Conservation (phyloP, 1,140 invertebrate genomes). For the Zeugodacus cucurbitae region DNA sequence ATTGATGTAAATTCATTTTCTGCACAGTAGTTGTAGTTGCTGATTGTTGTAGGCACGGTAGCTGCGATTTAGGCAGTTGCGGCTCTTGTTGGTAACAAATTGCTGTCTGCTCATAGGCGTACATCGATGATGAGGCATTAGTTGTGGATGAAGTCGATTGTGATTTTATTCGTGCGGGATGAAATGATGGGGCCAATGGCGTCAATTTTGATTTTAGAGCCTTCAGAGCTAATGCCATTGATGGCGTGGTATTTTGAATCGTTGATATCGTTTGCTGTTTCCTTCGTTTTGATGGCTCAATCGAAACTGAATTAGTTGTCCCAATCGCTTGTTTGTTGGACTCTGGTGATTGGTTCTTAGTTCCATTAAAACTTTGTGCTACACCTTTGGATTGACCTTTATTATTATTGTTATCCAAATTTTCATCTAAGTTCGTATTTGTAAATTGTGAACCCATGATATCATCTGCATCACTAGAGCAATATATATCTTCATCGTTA, state of each 20-base stretch:
- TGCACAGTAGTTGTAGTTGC: slow-evolving; percentile 40
- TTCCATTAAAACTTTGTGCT: not conserved
- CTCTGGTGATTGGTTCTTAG: not conserved
- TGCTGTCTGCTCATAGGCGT: slow-evolving; percentile 58
- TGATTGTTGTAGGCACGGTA: slow-evolving; percentile 47
- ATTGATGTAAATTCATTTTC: not conserved
- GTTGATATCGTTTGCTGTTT: not conserved
- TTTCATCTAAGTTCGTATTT: not conserved
- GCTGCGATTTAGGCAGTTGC: slow-evolving; percentile 40
- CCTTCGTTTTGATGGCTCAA: not conserved
- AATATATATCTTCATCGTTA: not conserved
- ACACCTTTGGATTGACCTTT: slow-evolving; percentile 13
- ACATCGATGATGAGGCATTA: slow-evolving; percentile 43
- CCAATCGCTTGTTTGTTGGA: not conserved
- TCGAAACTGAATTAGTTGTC: not conserved
- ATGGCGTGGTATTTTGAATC: not conserved
- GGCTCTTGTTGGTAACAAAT: slow-evolving; percentile 56
- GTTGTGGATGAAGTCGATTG: slow-evolving; percentile 42
- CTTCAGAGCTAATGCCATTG: slow-evolving; percentile 52
- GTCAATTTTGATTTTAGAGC: slow-evolving; percentile 62
- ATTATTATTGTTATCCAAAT: not conserved
- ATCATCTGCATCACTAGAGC: not conserved
- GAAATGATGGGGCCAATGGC: slow-evolving; percentile 60
- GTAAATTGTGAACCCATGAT: not conserved
- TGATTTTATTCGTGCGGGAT: slow-evolving; percentile 49